Evolutionary conservation across 2,113 vertebrate genomes (phyloP), one percentile per base, ranked within the genome.

Genomic region (Gadus chalcogrammus): DNA sequence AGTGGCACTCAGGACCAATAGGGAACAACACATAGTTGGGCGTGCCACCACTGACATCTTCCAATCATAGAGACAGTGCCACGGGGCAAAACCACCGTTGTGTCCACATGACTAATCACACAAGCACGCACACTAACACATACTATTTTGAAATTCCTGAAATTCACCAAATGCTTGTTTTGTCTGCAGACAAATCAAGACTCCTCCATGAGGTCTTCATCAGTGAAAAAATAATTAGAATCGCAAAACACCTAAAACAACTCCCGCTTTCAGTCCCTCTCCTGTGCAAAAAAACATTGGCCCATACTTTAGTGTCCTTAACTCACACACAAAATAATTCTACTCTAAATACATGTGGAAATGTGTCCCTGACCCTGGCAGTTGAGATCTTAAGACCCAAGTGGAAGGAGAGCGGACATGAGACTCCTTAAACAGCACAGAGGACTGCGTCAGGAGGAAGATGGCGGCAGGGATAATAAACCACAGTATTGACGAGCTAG

Each of bases 41-140:
- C 77, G 86, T 87, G 87, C 70, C 84, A 67, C 80, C 27, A 17
- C 63, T 61, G 74, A 69, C 65, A 73, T 78, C 78, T 84, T 76
- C 72, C 65, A 69, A 38, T 35, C 24, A 38, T 56, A 9, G 42
- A 67, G 62, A 72, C 70, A 38, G 67, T 64, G 83, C 80, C 69
- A 76, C 61, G n/a, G 69, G 80, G 79, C 78, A 64, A 73, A 79
- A 62, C 78, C 67, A 69, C 56, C n/a, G 71, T 60, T 70, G 58
- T 70, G 71, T 65, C 65, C 73, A 59, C 55, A 82, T 84, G 82
- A 88, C 69, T 82, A 84, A 85, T 7, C 68, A 42, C 20, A 35
- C 75, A 42, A 20, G 42, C 74, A 38, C 65, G 56, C 38, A 69
- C 42, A 9, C 79, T 70, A 69, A 81, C 64, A 69, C 61, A 48